These are phyloP conservation scores for Bujurquina vittata DNA, from an alignment of 2,113 vertebrate species.

Conservation along the genomic window DNA sequence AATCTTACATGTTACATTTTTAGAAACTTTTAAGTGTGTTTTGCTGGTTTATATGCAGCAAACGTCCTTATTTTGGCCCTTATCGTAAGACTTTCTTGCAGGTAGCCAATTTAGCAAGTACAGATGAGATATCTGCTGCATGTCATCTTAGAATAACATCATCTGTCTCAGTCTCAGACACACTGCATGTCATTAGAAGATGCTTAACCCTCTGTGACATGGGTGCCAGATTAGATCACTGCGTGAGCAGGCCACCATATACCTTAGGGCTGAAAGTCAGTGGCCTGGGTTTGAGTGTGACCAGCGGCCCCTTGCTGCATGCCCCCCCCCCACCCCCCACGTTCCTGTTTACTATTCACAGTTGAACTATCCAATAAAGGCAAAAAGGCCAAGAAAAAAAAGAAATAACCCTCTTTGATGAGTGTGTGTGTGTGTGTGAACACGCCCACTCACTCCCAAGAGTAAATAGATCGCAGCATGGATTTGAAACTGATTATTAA, in stretches of 20 bases:
- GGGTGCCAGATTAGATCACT: too few species aligned
- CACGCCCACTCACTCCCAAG: too few species aligned
- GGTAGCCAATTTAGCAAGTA: not conserved
- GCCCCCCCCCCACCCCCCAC: too few species aligned
- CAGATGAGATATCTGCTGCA: not conserved
- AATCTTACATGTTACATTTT: not conserved
- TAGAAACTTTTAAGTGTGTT: not conserved
- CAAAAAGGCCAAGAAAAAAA: too few species aligned
- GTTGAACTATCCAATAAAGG: too few species aligned
- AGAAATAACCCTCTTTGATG: too few species aligned
- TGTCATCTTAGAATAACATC: not conserved
- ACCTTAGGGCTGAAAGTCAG: too few species aligned
- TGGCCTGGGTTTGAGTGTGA: too few species aligned
- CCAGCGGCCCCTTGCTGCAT: too few species aligned
- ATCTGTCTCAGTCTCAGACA: conserved; percentile 28
- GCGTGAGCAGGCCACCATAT: too few species aligned
- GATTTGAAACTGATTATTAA: conserved; percentile 18
- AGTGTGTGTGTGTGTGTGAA: too few species aligned
- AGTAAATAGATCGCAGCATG: not conserved
- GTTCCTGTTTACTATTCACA: too few species aligned
- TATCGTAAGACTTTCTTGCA: not conserved
- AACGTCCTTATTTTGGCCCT: not conserved
- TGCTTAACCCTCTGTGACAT: not conserved
- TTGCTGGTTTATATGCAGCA: not conserved
- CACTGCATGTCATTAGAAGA: not conserved